Base-by-base conservation (phyloP, 2,888 invertebrate species). In the Hirtodrosophila cameraria region DNA sequence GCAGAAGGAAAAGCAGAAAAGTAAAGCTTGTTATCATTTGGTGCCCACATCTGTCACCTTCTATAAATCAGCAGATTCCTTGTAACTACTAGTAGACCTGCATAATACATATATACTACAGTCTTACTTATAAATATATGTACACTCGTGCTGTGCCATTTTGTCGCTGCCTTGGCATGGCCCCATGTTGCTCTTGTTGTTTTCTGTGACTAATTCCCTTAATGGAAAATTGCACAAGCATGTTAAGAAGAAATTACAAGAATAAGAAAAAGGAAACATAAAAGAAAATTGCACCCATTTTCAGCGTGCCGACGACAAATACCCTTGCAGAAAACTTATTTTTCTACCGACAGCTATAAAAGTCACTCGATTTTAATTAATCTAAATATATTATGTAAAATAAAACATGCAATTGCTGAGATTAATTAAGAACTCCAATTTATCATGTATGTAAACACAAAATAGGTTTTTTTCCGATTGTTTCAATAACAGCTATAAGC, bases 1-100 rank as follows among this genome's bases (percentile, higher is more conserved):
- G n/a, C 1, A 7, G 11, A 2, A 3, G 41, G 6, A 28, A 11
- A 18, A 4, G 31, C 13, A 54, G 52, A n/a, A n/a, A n/a, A n/a
- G n/a, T 45, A 63, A 79, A 67, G 64, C 87, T 81, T 81, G 82
- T 83, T 83, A 86, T 83, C 82, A 84, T 81, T 77, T 64, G 73
- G 78, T 73, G 77, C 69, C 78, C 82, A 78, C 87, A 84, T 76
- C 83, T 85, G 83, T 85, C 83, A 87, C 86, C 76, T 87, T 76
- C 79, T 85, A 84, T 84, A 84, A 87, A 84, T 84, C 86, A 82
- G 75, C 64, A 64, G 48, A 62, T 57, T 50, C 23, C 2, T 20
- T 7, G 23, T 23, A 23, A 23, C 38, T 38, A 41, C 31, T n/a
- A 5, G 50, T 28, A 33, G 50, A 67, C 66, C 49, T 36, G 49